These are phyloP conservation scores for Lycodopsis pacificus DNA, from an alignment of 2,797 vertebrate genomes.

Conservation along the genomic window DNA sequence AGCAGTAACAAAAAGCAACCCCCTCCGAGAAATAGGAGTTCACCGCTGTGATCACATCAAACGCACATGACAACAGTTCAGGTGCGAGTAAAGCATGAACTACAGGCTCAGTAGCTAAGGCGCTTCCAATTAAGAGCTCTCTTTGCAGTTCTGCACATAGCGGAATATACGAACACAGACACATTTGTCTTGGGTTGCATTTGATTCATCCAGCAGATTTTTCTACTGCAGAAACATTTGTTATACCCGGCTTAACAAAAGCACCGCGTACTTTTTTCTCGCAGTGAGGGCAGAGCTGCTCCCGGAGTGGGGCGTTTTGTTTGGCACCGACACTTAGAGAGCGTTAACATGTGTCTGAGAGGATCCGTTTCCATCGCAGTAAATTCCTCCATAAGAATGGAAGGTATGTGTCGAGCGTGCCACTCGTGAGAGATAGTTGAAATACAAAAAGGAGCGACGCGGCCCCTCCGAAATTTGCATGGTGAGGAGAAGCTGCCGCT, in stretches of 20 bases:
- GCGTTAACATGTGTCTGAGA: conserved; percentile 42
- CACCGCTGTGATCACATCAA: conserved; percentile 28
- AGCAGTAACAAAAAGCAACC: conserved; percentile 39
- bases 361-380: conserved; percentile 66
- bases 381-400: conserved; percentile 68
- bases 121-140: conserved; percentile 66
- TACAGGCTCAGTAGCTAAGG: conserved; percentile 37
- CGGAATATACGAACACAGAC: conserved; percentile 63
- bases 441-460: conserved; percentile 72
- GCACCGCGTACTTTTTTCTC: conserved; percentile 52
- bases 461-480: conserved; percentile 78
- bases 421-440: conserved; percentile 67
- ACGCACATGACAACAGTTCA: conserved; percentile 18
- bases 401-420: conserved; percentile 58
- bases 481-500: conserved; percentile 69
- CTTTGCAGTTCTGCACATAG: conserved; percentile 57
- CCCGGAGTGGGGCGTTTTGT: conserved; percentile 27
- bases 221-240: conserved; percentile 76
- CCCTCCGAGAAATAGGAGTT: neutral
- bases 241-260: conserved; percentile 72
- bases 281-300: conserved; percentile 45
- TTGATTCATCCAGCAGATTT: conserved; percentile 76
- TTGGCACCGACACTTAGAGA: conserved; percentile 54
- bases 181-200: conserved; percentile 69
- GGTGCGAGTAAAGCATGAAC: conserved; percentile 20